These are phyloP conservation scores for Drosophila repletoides DNA, from an alignment of 1,140 invertebrate species.

Conservation along the genomic window DNA sequence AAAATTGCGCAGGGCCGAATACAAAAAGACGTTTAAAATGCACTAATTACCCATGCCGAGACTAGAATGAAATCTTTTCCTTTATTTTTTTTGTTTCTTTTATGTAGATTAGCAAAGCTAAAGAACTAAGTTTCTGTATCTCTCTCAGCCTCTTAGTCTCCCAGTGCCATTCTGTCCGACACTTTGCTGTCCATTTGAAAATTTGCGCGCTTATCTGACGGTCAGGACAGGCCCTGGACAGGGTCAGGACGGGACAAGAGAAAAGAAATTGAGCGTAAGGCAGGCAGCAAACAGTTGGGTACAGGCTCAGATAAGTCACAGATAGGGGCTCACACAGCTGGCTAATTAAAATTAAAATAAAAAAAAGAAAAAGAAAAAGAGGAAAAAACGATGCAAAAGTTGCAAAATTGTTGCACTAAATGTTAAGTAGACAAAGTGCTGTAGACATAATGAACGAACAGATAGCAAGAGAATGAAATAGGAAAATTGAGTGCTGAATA, in stretches of 20 bases:
- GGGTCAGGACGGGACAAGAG: conserved; percentile 32
- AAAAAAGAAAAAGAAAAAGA: conserved; percentile 52
- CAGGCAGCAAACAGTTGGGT: conserved; percentile 60
- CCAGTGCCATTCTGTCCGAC: conserved; percentile 36
- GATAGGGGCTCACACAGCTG: conserved; percentile 56
- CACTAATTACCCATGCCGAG: conserved; percentile 78
- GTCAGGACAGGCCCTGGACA: conserved; percentile 43
- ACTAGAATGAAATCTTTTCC: conserved; percentile 56
- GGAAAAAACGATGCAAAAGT: conserved; percentile 61
- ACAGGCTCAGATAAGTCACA: conserved; percentile 22
- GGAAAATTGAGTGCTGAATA: background rate
- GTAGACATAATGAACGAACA: conserved; percentile 55
- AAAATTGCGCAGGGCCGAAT: conserved; percentile 65
- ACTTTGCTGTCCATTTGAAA: conserved; percentile 78
- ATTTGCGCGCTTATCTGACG: conserved; percentile 76
- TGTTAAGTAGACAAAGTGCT: conserved; percentile 50
- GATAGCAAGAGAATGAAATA: conserved; percentile 20
- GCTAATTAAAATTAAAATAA: conserved; percentile 74
- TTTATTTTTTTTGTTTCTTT: too few species aligned
- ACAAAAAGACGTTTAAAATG: conserved; percentile 80
- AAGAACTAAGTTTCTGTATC: conserved; percentile 11
- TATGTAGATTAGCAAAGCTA: conserved; percentile 73
- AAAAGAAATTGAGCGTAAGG: conserved; percentile 76
- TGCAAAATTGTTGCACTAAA: conserved; percentile 38
- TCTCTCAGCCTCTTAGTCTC: conserved; percentile 5